Evolutionary conservation across 1,140 invertebrate genomes (phyloP).

Genomic region (Temnothorax curvispinosus): DNA sequence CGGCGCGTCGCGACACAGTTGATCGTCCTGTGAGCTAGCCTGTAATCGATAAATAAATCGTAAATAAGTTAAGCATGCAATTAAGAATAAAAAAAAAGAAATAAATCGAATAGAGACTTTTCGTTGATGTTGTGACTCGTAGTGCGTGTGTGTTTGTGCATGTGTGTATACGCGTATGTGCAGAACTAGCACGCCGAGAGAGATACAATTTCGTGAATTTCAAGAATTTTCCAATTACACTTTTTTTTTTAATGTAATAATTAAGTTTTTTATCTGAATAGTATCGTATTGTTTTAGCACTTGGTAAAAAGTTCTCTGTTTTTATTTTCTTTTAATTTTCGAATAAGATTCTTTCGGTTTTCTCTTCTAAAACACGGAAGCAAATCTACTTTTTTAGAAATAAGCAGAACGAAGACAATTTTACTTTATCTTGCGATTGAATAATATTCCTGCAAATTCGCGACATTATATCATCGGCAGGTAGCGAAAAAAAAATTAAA

Average conservation of each 20-base stretch:
- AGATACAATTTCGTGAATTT: constrained; percentile 48
- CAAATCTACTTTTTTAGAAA: not conserved
- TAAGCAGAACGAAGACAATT: not conserved
- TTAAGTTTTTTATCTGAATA: not conserved
- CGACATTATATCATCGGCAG: constrained; percentile 34
- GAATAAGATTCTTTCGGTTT: not conserved
- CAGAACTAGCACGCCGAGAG: not conserved
- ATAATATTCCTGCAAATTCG: not conserved
- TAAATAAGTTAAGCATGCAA: constrained; percentile 53
- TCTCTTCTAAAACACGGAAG: not conserved
- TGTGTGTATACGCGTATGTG: not conserved
- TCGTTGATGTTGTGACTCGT: constrained; percentile 32
- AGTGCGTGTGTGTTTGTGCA: constrained; percentile 22
- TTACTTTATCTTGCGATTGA: not conserved
- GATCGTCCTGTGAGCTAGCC: constrained; percentile 44
- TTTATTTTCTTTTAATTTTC: not conserved
- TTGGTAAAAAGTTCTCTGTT: too few species aligned
- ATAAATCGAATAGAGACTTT: constrained; percentile 41
- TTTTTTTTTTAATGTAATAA: not conserved
- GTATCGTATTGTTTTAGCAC: not conserved
- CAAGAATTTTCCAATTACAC: not conserved
- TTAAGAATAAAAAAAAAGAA: constrained; percentile 15
- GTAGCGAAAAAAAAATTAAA: not conserved
- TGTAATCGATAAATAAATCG: constrained; percentile 40
- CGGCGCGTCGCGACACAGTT: constrained; percentile 30